Evolutionary conservation across 2,797 vertebrate genomes (phyloP).

Genomic region (Cheirogaleus major): DNA sequence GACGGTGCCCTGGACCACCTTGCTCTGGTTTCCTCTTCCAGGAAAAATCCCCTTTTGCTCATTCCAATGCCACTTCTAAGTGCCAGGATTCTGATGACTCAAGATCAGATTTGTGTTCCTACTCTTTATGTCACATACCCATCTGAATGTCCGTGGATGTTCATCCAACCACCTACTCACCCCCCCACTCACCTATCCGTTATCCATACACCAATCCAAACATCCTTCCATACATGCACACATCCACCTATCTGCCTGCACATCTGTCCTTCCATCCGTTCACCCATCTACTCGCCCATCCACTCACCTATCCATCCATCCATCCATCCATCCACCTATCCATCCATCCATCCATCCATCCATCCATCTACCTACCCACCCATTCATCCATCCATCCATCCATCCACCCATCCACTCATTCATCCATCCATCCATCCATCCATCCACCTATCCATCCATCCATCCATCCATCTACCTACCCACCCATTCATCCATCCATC

Average conservation of each 20-base stretch:
- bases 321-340: background rate
- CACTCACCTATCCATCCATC: background rate
- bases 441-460: background rate
- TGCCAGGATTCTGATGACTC: background rate
- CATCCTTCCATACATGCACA: rapidly evolving
- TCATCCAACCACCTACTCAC: background rate
- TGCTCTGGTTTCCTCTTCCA: background rate
- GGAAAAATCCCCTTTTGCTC: background rate
- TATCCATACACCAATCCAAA: background rate
- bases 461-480: rapidly evolving
- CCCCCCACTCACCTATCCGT: rapidly evolving
- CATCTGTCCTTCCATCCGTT: background rate
- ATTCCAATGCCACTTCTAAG: background rate
- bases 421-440: background rate
- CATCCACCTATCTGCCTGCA: background rate
- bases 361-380: rapidly evolving
- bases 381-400: rapidly evolving
- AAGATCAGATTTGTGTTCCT: background rate
- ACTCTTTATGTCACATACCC: background rate
- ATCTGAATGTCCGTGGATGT: background rate
- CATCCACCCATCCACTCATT: background rate
- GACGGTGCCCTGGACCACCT: background rate
- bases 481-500: background rate
- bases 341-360: no score
- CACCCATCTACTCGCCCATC: rapidly evolving